These are phyloP conservation scores for Tetanocera ferruginea DNA, from an alignment of 2,888 invertebrate genomes.

Conservation along the genomic window DNA sequence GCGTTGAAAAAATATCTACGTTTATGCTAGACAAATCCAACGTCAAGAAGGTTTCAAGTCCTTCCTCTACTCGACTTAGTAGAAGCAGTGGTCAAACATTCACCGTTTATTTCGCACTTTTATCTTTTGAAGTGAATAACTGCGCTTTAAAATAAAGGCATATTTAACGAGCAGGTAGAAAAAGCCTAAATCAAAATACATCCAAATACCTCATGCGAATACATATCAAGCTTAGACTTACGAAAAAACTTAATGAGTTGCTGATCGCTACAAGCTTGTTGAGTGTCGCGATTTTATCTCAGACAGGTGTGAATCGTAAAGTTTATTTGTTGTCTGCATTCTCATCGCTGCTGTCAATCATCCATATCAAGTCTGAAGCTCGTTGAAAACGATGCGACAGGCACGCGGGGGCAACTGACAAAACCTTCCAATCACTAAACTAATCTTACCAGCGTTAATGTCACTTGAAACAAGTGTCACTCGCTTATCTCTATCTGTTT, in stretches of 20 bases:
- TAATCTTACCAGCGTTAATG: not conserved
- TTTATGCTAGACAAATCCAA: not conserved
- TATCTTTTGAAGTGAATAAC: too few species aligned
- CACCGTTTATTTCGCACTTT: too few species aligned
- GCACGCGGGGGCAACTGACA: not conserved
- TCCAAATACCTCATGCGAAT: not conserved
- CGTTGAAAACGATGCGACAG: constrained; percentile 11
- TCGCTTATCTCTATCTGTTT: constrained; percentile 26
- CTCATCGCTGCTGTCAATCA: constrained; percentile 45
- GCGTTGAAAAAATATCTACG: not conserved
- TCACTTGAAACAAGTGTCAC: constrained; percentile 15
- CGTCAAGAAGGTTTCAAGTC: not conserved
- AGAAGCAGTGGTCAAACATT: too few species aligned
- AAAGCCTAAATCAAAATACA: not conserved
- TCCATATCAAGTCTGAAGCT: constrained; percentile 71
- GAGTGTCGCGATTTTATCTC: constrained; percentile 6
- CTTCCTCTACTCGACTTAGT: not conserved
- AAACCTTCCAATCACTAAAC: not conserved
- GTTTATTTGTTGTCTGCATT: constrained; percentile 35
- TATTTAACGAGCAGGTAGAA: not conserved
- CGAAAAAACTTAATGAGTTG: not conserved
- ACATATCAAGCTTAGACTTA: not conserved
- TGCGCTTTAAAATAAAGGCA: not conserved
- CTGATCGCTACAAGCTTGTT: not conserved
- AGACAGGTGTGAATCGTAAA: not conserved